A percentile compares a stretch with the other conserved stretches of the same genome.
phyloP scores from a whole-genome alignment of 1,140 invertebrate genomes.

The Micrasema minimum region DNA sequence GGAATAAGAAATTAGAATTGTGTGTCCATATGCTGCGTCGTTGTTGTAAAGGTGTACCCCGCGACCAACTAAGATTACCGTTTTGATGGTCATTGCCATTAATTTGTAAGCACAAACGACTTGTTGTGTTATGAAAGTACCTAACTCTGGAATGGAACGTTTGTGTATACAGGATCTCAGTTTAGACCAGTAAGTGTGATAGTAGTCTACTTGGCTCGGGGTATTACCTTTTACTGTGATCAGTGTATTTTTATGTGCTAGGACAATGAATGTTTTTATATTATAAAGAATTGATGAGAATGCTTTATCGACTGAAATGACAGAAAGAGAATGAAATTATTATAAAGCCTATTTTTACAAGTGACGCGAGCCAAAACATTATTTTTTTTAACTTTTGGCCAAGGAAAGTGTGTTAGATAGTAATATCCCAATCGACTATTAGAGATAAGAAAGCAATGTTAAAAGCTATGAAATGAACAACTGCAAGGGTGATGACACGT shows the following conservation, averaged over 20 bases:
- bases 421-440: slow-evolving; percentile 51
- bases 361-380: slow-evolving; percentile 51
- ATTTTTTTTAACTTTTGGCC: slow-evolving; percentile 44
- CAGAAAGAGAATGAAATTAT: slow-evolving; percentile 40
- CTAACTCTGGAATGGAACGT: slow-evolving; percentile 10
- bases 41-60: slow-evolving; percentile 51
- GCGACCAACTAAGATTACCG: slow-evolving; percentile 29
- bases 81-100: slow-evolving; percentile 43
- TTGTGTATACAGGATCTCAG: slow-evolving; percentile 45
- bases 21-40: slow-evolving; percentile 66
- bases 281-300: slow-evolving; percentile 22
- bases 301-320: slow-evolving; percentile 47
- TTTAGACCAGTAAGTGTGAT: slow-evolving; percentile 21
- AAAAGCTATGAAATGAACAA: slow-evolving; percentile 42
- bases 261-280: slow-evolving; percentile 53
- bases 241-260: slow-evolving; percentile 52
- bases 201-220: slow-evolving; percentile 17
- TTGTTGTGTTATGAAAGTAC: slow-evolving; percentile 12
- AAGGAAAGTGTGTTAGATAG: slow-evolving; percentile 45
- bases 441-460: slow-evolving; percentile 49
- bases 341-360: slow-evolving; percentile 52
- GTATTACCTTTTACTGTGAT: slow-evolving; percentile 46
- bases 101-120: slow-evolving; percentile 37
- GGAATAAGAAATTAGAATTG: slow-evolving; percentile 42
- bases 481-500: slow-evolving; percentile 38